Conservation (phyloP, 35 echinoderm and acorn worm genomes). For the Hemicentrotus pulcherrimus region DNA sequence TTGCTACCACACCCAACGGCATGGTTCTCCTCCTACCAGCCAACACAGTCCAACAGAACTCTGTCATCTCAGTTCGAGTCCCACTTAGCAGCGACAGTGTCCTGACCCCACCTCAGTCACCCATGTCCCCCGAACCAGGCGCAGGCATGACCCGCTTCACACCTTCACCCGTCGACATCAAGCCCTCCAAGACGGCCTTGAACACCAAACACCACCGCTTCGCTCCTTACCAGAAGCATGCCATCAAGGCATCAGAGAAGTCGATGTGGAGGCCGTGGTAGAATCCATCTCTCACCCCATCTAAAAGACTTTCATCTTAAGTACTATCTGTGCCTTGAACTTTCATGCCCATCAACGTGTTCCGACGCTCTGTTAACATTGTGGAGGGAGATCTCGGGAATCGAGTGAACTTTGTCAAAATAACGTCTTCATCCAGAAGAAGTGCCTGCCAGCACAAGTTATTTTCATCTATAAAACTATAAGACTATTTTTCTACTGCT, state of each 20-base stretch:
- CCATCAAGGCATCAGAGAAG: not conserved
- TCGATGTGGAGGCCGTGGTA: constrained; percentile 39
- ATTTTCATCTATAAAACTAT: not conserved
- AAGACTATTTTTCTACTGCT: not conserved
- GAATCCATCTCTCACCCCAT: not conserved
- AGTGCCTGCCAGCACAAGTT: not conserved
- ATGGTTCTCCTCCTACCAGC: constrained; percentile 24
- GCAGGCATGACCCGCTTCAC: not conserved
- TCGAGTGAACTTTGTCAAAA: not conserved
- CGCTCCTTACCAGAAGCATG: constrained; percentile 8
- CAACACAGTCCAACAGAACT: not conserved
- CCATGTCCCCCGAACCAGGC: not conserved
- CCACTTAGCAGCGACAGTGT: not conserved
- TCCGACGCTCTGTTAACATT: not conserved
- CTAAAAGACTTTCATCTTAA: not conserved
- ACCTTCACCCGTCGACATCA: constrained; percentile 16
- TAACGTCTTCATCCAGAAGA: not conserved
- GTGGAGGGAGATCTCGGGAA: not conserved
- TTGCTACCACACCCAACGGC: not conserved
- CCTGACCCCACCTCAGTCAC: constrained; percentile 41
- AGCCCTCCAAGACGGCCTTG: not conserved
- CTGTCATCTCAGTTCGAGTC: constrained; percentile 28
- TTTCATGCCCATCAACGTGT: not conserved
- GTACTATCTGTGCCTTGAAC: not conserved
- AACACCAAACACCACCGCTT: constrained; percentile 11